Percentiles rank a stretch among this genome's conserved stretches.
phyloP scores from a whole-genome alignment of 2,888 invertebrate species.

The Ophion ventricosus region DNA sequence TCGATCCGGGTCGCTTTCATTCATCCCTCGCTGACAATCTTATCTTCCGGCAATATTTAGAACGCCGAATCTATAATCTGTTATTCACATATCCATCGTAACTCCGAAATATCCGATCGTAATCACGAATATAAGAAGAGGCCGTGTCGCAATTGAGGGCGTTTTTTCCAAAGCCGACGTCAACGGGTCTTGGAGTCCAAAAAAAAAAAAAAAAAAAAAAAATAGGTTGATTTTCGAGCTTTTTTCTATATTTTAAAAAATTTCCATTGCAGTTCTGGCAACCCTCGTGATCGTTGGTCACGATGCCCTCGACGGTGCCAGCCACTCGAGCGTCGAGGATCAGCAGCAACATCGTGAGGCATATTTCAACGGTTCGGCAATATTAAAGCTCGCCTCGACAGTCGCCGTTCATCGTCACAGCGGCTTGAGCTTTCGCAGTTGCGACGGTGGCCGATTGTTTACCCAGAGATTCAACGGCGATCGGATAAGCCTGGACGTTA shows the following conservation, averaged over 20 bases:
- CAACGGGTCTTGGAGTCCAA: no score
- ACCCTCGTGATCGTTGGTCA: constrained; percentile 72
- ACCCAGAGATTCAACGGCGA: constrained; percentile 80
- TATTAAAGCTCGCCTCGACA: constrained; percentile 89
- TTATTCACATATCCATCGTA: not conserved
- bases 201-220: not conserved
- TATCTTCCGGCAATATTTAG: constrained; percentile 43
- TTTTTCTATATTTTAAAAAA: not conserved
- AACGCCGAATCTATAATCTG: constrained; percentile 13
- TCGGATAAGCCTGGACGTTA: constrained; percentile 80
- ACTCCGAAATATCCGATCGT: not conserved
- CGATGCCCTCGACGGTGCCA: constrained; percentile 63
- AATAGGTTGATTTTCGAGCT: not conserved
- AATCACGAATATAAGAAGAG: not conserved
- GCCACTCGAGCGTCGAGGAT: constrained; percentile 70
- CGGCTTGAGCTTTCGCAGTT: constrained; percentile 92
- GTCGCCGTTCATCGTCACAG: constrained; percentile 92
- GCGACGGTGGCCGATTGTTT: constrained; percentile 85
- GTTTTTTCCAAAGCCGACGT: not conserved
- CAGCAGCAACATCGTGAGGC: constrained; percentile 87
- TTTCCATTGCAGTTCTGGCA: constrained; percentile 71
- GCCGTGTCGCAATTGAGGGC: not conserved
- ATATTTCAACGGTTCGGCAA: constrained; percentile 93
- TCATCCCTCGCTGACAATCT: constrained; percentile 56
- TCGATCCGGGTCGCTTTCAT: constrained; percentile 35